phyloP scores from a whole-genome alignment of 2,888 invertebrate genomes.

The Drosophila prostipennis region DNA sequence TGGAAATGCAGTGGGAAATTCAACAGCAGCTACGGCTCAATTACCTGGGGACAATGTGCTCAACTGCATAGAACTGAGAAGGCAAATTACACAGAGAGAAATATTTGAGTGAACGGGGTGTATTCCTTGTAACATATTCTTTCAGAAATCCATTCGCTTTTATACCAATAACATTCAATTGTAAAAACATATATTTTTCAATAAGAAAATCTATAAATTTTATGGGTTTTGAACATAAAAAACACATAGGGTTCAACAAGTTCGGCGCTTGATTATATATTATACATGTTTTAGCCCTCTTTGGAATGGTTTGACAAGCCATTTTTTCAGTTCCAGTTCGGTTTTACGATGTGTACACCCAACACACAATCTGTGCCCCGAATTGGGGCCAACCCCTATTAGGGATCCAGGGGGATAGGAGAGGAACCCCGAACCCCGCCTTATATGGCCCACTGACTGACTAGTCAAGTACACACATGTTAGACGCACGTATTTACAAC shows the following conservation, averaged over 20 bases:
- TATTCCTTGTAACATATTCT: too few species aligned
- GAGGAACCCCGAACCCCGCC: constrained; percentile 1
- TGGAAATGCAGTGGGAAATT: constrained; percentile 38
- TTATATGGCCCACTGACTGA: constrained; percentile 18
- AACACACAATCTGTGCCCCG: constrained; percentile 39
- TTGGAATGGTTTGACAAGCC: constrained; percentile 26
- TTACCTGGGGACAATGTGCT: constrained; percentile 31
- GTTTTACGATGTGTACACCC: constrained; percentile 38
- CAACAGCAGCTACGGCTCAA: constrained; percentile 30
- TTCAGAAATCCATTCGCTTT: not conserved
- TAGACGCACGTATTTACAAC: constrained; percentile 50
- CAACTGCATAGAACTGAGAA: constrained; percentile 26
- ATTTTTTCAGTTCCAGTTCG: constrained; percentile 34
- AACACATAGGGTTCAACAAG: constrained; percentile 5
- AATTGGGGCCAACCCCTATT: constrained; percentile 35
- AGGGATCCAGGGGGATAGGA: constrained; percentile 9
- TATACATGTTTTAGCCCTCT: not conserved
- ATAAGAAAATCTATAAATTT: not conserved
- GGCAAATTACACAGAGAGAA: not conserved
- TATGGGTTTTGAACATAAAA: not conserved
- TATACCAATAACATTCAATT: too few species aligned
- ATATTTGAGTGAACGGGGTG: not conserved
- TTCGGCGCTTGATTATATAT: not conserved
- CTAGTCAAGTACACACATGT: constrained; percentile 36
- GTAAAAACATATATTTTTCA: not conserved